These are phyloP conservation scores for Loripinus fragilis DNA, from an alignment of 2,888 invertebrate species.

Conservation along the genomic window DNA sequence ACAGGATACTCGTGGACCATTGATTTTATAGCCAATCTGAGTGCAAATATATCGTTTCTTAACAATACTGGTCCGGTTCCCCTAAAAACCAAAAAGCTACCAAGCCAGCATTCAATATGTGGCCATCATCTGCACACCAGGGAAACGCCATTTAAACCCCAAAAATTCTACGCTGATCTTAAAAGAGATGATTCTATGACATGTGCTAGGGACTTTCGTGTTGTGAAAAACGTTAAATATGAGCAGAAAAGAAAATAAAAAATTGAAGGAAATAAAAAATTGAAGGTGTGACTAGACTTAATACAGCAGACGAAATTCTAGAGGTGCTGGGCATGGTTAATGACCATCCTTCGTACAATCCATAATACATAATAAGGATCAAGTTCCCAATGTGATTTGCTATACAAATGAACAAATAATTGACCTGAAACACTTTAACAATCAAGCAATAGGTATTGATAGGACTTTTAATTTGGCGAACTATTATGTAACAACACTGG, in stretches of 20 bases:
- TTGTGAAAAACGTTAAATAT: conserved; percentile 18
- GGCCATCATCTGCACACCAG: no score
- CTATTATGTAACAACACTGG: conserved; percentile 24
- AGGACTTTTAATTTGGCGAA: not conserved
- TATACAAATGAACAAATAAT: conserved; percentile 40
- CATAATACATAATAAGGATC: conserved; percentile 31
- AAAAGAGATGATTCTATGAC: conserved; percentile 25
- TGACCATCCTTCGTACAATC: conserved; percentile 23
- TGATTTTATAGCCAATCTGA: no score
- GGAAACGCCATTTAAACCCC: no score
- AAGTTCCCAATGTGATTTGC: conserved; percentile 30
- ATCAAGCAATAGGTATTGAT: not conserved
- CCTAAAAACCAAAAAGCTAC: no score
- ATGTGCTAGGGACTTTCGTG: conserved; percentile 27
- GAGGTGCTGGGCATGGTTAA: no score
- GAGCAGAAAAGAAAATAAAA: not conserved
- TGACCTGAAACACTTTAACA: conserved; percentile 23
- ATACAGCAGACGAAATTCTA: not conserved
- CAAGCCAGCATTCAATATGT: no score
- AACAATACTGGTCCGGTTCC: no score
- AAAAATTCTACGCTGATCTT: conserved; percentile 21
- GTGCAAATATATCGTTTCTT: no score
- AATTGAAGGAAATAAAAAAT: no score
- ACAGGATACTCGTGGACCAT: no score
- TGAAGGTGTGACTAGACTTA: not conserved